Evolutionary conservation across 2,113 vertebrate species (phyloP).

Genomic region (Periophthalmus modestus): DNA sequence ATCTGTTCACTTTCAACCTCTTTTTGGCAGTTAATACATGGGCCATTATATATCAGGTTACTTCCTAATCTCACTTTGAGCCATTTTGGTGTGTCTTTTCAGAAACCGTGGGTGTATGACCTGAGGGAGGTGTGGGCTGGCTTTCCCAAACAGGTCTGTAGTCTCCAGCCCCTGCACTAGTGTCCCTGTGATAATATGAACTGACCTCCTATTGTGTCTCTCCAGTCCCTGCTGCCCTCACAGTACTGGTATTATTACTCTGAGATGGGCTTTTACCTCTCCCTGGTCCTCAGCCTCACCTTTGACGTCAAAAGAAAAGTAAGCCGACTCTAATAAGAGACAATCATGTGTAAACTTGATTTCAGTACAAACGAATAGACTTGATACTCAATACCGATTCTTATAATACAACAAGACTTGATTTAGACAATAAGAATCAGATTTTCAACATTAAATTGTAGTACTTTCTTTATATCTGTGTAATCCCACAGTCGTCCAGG

Average conservation of each 20-base stretch:
- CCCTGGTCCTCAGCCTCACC: conserved; percentile 86
- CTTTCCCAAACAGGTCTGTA: conserved; percentile 88
- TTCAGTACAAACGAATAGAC: too few species aligned
- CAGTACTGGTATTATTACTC: conserved; percentile 93
- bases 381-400: too few species aligned
- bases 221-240: conserved; percentile 85
- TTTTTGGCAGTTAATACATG: background rate
- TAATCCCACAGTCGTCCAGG: too few species aligned
- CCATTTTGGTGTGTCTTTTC: conserved; percentile 32
- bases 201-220: background rate
- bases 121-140: conserved; percentile 86
- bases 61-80: background rate
- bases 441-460: too few species aligned
- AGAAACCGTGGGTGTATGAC: conserved; percentile 96
- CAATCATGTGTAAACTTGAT: background rate
- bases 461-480: too few species aligned
- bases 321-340: conserved; percentile 42
- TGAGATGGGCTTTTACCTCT: conserved; percentile 91
- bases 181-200: background rate
- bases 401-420: too few species aligned
- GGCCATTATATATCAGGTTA: conserved; percentile 2
- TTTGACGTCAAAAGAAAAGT: conserved; percentile 88
- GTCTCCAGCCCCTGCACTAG: conserved; percentile 8
- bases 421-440: too few species aligned
- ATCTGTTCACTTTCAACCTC: background rate